Percentiles rank a stretch among this genome's conserved stretches.
phyloP scores from a whole-genome alignment of 2,113 vertebrate species.

The Coptodon bakossiorum region DNA sequence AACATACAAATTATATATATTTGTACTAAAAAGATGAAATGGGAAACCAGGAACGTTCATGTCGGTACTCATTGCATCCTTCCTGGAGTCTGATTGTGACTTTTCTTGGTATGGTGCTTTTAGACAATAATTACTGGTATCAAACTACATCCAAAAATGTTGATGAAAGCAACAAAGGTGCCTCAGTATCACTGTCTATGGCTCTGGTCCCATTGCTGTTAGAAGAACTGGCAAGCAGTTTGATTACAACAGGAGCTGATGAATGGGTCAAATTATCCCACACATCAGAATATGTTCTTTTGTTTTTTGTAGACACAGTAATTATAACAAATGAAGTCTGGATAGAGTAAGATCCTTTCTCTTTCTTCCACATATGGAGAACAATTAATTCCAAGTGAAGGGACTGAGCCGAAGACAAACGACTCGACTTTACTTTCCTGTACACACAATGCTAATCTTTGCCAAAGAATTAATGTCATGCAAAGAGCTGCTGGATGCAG shows the following conservation, averaged over 20 bases:
- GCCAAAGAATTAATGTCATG: slow-evolving; percentile 54
- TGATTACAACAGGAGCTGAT: slow-evolving; percentile 30
- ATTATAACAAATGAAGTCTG: slow-evolving; percentile 56
- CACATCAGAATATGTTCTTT: slow-evolving; percentile 36
- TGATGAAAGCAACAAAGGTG: not conserved
- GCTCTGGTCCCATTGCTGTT: not conserved
- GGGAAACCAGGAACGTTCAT: fast-evolving
- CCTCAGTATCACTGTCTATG: not conserved
- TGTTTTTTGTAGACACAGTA: slow-evolving; percentile 17
- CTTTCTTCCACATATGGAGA: slow-evolving; percentile 29
- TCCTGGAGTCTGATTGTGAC: not conserved
- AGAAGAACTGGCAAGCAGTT: not conserved
- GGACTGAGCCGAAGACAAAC: slow-evolving; percentile 45
- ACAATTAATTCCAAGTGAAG: slow-evolving; percentile 49
- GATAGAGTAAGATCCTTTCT: slow-evolving; percentile 18
- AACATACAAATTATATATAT: not conserved
- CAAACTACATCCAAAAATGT: not conserved
- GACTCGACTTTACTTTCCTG: slow-evolving; percentile 36
- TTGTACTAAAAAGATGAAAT: not conserved
- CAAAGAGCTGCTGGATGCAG: slow-evolving; percentile 55
- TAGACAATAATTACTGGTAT: not conserved
- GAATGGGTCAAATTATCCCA: slow-evolving; percentile 50
- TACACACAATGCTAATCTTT: slow-evolving; percentile 46
- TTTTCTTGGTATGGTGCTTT: not conserved
- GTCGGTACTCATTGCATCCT: not conserved